Evolutionary conservation across 1,140 invertebrate genomes (phyloP).

Genomic region (Stegodyphus mimosarum): DNA sequence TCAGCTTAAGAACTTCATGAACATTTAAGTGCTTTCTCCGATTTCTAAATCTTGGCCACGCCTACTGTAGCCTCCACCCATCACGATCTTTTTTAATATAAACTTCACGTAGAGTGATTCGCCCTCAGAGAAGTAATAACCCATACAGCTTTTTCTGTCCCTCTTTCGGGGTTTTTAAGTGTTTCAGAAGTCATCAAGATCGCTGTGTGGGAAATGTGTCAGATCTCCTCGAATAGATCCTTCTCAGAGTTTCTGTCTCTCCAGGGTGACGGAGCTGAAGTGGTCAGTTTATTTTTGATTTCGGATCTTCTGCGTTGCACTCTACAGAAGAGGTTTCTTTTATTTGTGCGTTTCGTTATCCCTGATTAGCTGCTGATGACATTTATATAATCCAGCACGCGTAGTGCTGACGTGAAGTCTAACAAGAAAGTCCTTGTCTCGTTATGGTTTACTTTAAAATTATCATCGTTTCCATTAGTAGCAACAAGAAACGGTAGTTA

Average conservation of each 20-base stretch:
- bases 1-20: slow-evolving; percentile 23
- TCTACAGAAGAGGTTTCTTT: too few relatives aligned
- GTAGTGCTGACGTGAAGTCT: too few relatives aligned
- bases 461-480: too few relatives aligned
- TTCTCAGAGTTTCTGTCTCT: too few relatives aligned
- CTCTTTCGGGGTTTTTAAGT: background rate
- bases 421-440: too few relatives aligned
- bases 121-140: background rate
- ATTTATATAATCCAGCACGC: too few relatives aligned
- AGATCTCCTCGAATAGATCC: background rate
- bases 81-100: background rate
- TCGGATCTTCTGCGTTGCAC: background rate
- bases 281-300: background rate
- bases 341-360: too few relatives aligned
- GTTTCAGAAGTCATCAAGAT: background rate
- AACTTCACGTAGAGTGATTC: background rate
- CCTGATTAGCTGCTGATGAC: too few relatives aligned
- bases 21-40: slow-evolving; percentile 46
- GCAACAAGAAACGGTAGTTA: too few relatives aligned
- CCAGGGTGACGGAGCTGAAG: background rate
- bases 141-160: background rate
- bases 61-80: background rate
- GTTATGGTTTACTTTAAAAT: too few relatives aligned
- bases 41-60: slow-evolving; percentile 37
- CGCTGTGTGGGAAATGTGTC: slow-evolving; percentile 20